Evolutionary conservation across 2,888 invertebrate species (phyloP).

Genomic region (Neoscelio sp.): DNA sequence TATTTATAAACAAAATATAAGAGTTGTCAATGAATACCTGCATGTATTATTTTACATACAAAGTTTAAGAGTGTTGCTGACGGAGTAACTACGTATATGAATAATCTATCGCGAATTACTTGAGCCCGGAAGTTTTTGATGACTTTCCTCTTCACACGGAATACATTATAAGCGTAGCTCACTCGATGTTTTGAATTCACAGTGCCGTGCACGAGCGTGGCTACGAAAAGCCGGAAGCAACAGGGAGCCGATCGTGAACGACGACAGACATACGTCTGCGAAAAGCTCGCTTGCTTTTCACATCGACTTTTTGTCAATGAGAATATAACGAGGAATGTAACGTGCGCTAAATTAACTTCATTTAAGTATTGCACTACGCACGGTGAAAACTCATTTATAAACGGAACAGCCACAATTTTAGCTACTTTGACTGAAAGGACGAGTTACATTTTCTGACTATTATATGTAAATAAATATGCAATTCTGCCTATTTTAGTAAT

Average conservation of each 20-base stretch:
- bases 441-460: no score
- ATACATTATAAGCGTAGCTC: constrained; percentile 55
- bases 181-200: constrained; percentile 58
- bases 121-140: constrained; percentile 62
- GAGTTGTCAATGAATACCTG: constrained; percentile 47
- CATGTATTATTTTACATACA: constrained; percentile 60
- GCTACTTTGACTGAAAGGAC: no score
- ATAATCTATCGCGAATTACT: constrained; percentile 63
- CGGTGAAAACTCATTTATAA: no score
- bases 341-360: constrained; percentile 42
- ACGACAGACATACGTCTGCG: constrained; percentile 50
- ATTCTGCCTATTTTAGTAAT: no score
- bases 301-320: constrained; percentile 47
- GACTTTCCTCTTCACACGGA: constrained; percentile 66
- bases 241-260: constrained; percentile 43
- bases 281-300: constrained; percentile 19
- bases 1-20: constrained; percentile 41
- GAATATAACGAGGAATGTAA: constrained; percentile 37
- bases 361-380: no score
- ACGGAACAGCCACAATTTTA: no score
- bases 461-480: no score
- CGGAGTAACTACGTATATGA: constrained; percentile 57
- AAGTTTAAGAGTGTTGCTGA: constrained; percentile 58
- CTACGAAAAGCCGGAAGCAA: constrained; percentile 53
- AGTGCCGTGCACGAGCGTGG: constrained; percentile 43